Evolutionary conservation across 2,888 invertebrate species (phyloP), one percentile per base, ranked within the genome.

Genomic region (Caenorhabditis imperialis): DNA sequence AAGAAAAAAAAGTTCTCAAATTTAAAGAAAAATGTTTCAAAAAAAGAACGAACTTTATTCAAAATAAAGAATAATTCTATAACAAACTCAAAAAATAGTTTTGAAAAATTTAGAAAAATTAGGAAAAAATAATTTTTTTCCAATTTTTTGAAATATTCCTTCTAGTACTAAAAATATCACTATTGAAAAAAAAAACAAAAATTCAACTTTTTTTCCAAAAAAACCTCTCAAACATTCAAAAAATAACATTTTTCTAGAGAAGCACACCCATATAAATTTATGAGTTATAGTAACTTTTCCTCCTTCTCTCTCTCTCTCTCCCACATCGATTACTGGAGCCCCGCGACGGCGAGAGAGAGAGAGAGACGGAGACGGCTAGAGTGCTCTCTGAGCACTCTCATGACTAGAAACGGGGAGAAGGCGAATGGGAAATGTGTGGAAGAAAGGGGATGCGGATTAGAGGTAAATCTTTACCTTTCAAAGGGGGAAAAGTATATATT

Each of bases 261-360:
- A n/a, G n/a, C n/a, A n/a, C n/a, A n/a, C n/a, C n/a, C n/a, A n/a
- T n/a, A n/a, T n/a, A n/a, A n/a, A 44, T 22, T 45, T 40, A 33
- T 40, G 27, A 47, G 40, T 42, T 42, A 42, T 50, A 51, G 51
- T 61, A 61, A 61, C 61, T 61, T 60, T 37, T 16, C 12, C 27
- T 42, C 33, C 35, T 23, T 40, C 22, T 30, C 42, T 45, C 44
- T 25, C 37, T 23, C 38, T 37, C 38, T 47, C 58, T 38, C 45
- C 38, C 58, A 47, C 58, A 62, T 62, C 62, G 62, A 62, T 62
- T 62, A 37, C 60, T 60, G 38, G 18, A 38, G 37, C 48, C 30
- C 40, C 51, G 38, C 25, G 47, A 42, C 25, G 35, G 37, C 48
- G 45, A 12, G 44, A 40, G 42, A 16, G 45, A 18, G 33, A 18